Conservation (phyloP, 2,113 vertebrate genomes). For the Amphiprion ocellaris region DNA sequence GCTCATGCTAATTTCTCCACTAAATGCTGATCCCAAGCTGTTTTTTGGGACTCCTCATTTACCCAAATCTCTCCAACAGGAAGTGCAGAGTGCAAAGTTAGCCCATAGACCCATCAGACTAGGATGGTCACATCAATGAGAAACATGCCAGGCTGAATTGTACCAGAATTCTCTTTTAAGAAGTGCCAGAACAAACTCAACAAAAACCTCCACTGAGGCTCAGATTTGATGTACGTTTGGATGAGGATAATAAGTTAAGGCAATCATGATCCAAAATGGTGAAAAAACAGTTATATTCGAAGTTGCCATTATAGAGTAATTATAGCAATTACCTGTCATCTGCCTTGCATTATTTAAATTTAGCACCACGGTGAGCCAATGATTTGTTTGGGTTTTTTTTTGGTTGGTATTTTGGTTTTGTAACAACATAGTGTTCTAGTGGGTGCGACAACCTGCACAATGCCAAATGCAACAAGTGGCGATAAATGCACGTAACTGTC, state of each 20-base stretch:
- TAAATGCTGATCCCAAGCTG: too few species aligned
- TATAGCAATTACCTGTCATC: conserved; percentile 54
- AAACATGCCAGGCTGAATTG: too few species aligned
- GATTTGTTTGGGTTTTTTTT: conserved; percentile 25
- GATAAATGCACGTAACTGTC: conserved; percentile 46
- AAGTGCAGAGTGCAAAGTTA: neutral
- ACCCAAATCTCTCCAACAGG: neutral
- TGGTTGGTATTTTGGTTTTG: conserved; percentile 44
- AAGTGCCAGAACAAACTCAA: neutral
- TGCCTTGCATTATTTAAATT: conserved; percentile 35
- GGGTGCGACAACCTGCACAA: neutral
- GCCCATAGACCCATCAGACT: too few species aligned
- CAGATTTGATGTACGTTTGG: conserved; percentile 4
- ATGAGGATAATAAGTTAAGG: conserved; percentile 13
- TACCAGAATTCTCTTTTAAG: neutral
- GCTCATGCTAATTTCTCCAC: too few species aligned
- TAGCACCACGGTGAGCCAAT: conserved; percentile 13
- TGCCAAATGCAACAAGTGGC: conserved; percentile 6
- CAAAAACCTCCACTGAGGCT: neutral
- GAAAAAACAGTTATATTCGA: conserved; percentile 9
- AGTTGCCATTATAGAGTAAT: conserved; percentile 51
- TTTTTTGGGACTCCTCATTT: neutral
- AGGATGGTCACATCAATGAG: too few species aligned
- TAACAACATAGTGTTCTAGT: conserved; percentile 22
- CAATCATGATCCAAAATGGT: conserved; percentile 29